Percentiles rank a stretch among this genome's conserved stretches.
These are phyloP conservation scores for Crossocerus cetratus DNA, from an alignment of 2,888 invertebrate genomes.

Conservation along the genomic window DNA sequence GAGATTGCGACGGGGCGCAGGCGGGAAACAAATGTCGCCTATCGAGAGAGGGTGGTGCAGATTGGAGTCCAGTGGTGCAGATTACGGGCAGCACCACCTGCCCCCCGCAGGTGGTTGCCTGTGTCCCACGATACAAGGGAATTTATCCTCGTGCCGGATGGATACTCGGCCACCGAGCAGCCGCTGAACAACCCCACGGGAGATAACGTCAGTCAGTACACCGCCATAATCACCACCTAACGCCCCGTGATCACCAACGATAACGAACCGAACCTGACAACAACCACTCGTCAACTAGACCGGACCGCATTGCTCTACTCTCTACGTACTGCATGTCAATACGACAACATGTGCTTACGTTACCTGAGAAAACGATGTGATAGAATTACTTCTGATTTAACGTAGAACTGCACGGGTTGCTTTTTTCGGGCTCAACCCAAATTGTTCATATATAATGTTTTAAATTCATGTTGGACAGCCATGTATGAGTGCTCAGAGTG, in stretches of 20 bases:
- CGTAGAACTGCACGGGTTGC: no score
- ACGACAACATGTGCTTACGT: no score
- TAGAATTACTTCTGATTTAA: no score
- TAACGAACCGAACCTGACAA: not conserved
- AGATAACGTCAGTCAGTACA: slow-evolving; percentile 41
- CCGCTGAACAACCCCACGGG: slow-evolving; percentile 39
- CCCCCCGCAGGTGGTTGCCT: slow-evolving; percentile 61
- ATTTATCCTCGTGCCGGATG: slow-evolving; percentile 52
- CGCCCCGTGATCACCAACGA: slow-evolving; percentile 26
- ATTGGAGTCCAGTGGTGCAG: no score
- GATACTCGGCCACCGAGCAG: slow-evolving; percentile 45
- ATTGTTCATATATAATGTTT: no score
- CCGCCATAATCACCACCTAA: slow-evolving; percentile 43
- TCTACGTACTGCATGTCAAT: no score
- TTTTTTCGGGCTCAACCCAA: no score
- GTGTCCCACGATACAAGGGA: slow-evolving; percentile 49
- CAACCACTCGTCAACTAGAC: no score
- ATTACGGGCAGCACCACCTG: slow-evolving; percentile 53
- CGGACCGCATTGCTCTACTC: no score
- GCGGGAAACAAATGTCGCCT: slow-evolving; percentile 43
- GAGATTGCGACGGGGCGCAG: slow-evolving; percentile 2
- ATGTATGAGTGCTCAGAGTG: no score
- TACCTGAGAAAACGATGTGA: no score
- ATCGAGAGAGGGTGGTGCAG: slow-evolving; percentile 44
- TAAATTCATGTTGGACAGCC: no score